Base-by-base conservation (phyloP, 2,888 invertebrate species). In the Lottia scabra region DNA sequence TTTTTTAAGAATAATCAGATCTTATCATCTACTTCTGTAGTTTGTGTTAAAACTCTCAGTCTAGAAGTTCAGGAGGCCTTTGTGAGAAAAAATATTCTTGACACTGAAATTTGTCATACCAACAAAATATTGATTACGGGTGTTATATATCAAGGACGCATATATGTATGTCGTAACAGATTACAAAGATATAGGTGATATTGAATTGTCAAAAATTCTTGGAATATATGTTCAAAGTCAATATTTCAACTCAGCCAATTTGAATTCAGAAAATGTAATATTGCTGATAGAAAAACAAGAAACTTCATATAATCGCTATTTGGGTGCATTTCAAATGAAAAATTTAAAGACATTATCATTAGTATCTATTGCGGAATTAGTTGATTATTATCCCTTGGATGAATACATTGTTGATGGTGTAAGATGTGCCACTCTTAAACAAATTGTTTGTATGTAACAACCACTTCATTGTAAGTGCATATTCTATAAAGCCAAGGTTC, bases 301-400 rank as follows among this genome's bases (percentile, higher is more conserved):
- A 19, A 26, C 67, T 67, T n/a, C 19, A 46, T 67, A 45, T 27
- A 23, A 67, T 46, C 27, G 26, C 12, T 23, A 67, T 19, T 27
- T 43, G 13, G 27, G 67, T 44, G 26, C 27, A n/a, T 67, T 19
- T 26, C 19, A 44, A 27, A 44, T 67, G 46, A 43, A 16, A 27
- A 27, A 67, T 45, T n/a, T 27, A 19, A 44, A 67, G 23, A 46
- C 15, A 27, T 23, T 67, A 23, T 16, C n/a, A 44, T 23, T 67
- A 26, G n/a, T 10, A 19, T 23, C 19, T 23, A 5, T 46, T 46
- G 16, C 44, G 13, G 23, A 67, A 19, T 27, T 67, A 45, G 27
- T 38, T 45, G 67, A 67, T 46, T 67, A 67, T 67, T 67, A 67
- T 67, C 67, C 67, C n/a, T 27, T 67, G n/a, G 27, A 16, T 45